Conservation (phyloP, 1,140 invertebrate genomes). For the Rhyzopertha dominica region DNA sequence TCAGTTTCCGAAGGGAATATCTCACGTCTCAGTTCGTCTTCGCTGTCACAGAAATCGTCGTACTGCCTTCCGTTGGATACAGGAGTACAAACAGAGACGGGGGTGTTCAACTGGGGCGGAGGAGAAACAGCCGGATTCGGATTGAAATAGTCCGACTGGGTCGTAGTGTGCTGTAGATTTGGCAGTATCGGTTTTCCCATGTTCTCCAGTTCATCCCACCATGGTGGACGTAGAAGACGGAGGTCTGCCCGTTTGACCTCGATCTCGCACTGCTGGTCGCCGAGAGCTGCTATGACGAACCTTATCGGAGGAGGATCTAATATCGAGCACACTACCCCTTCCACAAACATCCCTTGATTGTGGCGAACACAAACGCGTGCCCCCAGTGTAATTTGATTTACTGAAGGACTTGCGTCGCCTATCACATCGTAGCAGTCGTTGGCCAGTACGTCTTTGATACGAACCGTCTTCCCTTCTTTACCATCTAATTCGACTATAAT, state of each 20-base stretch:
- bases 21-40: conserved; percentile 82
- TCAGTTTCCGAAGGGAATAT: conserved; percentile 70
- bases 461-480: conserved; percentile 56
- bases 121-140: conserved; percentile 51
- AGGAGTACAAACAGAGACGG: conserved; percentile 48
- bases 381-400: conserved; percentile 59
- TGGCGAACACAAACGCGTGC: conserved; percentile 51
- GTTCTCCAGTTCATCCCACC: conserved; percentile 90
- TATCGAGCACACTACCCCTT: conserved; percentile 75
- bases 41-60: conserved; percentile 82
- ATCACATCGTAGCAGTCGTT: conserved; percentile 82
- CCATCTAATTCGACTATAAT: conserved; percentile 71
- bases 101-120: conserved; percentile 47
- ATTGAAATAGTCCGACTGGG: conserved; percentile 36
- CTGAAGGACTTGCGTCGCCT: conserved; percentile 84
- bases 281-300: conserved; percentile 70
- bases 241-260: conserved; percentile 78
- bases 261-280: conserved; percentile 45
- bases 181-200: conserved; percentile 38
- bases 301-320: conserved; percentile 60
- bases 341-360: conserved; percentile 66
- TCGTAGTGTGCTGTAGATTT: conserved; percentile 8
- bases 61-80: conserved; percentile 60
- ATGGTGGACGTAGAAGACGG: conserved; percentile 85
- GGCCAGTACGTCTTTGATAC: conserved; percentile 65